Evolutionary conservation across 2,113 vertebrate species (phyloP).

Genomic region (Trematomus loennbergii): DNA sequence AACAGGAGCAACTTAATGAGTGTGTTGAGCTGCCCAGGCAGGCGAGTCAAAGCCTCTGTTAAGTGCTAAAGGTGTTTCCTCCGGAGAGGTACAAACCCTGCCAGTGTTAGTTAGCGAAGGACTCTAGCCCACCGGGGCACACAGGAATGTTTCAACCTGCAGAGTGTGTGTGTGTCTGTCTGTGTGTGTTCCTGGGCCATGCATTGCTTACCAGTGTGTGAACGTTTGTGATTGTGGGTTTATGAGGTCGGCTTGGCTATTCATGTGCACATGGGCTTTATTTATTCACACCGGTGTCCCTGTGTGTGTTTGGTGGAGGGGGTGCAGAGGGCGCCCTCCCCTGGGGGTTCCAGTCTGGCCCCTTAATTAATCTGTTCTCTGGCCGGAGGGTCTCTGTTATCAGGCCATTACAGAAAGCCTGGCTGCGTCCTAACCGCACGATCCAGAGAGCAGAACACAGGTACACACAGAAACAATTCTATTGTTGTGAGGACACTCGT

Average conservation of each 20-base stretch:
- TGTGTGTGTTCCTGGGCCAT: background rate
- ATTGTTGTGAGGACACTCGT: background rate
- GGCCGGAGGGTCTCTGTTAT: slow-evolving; percentile 48
- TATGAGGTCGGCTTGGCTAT: slow-evolving; percentile 15
- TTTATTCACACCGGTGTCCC: slow-evolving; percentile 23
- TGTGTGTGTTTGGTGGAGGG: slow-evolving; percentile 7
- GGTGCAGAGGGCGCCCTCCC: slow-evolving; percentile 25
- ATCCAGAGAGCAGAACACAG: slow-evolving; percentile 18
- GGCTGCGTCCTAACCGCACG: slow-evolving; percentile 28
- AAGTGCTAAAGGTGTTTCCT: slow-evolving; percentile 36
- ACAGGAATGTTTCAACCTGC: slow-evolving; percentile 13
- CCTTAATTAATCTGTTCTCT: slow-evolving; percentile 66
- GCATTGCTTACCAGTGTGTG: slow-evolving; percentile 6
- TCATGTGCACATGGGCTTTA: slow-evolving; percentile 9
- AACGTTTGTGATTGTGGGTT: slow-evolving; percentile 9
- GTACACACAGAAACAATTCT: background rate
- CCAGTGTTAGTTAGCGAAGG: slow-evolving; percentile 15
- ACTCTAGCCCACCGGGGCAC: background rate
- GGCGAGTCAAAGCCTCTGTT: slow-evolving; percentile 23
- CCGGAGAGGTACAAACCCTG: slow-evolving; percentile 25
- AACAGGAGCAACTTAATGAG: slow-evolving; percentile 30
- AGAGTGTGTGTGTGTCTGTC: background rate
- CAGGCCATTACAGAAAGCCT: slow-evolving; percentile 45
- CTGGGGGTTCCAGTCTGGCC: slow-evolving; percentile 43
- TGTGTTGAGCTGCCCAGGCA: slow-evolving; percentile 16